A percentile compares a stretch with the other conserved stretches of the same genome.
These are phyloP conservation scores for Antechinus flavipes DNA, from an alignment of 2,113 vertebrate genomes.

Conservation along the genomic window DNA sequence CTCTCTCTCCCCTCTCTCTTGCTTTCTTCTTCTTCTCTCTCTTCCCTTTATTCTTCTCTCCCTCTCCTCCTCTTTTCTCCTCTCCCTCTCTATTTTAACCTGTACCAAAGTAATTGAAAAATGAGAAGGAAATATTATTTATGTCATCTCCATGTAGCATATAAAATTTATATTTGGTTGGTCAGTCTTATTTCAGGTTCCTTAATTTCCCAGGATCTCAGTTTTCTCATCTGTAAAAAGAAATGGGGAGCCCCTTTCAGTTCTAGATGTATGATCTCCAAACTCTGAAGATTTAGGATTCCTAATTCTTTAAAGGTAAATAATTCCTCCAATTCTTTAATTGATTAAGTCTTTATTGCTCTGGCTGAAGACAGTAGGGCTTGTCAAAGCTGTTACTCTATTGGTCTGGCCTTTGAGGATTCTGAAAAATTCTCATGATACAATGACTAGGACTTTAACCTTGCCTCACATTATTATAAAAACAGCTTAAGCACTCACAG, in stretches of 20 bases:
- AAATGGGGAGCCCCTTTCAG: neutral
- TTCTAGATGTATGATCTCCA: neutral
- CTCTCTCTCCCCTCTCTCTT: too few relatives aligned
- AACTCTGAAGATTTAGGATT: neutral
- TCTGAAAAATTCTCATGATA: neutral
- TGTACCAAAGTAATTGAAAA: neutral
- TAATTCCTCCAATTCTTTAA: neutral
- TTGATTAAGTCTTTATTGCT: neutral
- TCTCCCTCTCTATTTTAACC: too few relatives aligned
- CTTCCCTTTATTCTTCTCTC: too few relatives aligned
- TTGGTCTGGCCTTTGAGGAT: neutral
- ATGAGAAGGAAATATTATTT: neutral
- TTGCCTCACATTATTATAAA: neutral
- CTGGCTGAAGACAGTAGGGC: neutral
- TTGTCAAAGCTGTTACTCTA: neutral
- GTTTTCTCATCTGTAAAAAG: neutral
- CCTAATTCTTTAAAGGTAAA: neutral
- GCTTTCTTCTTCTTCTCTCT: too few relatives aligned
- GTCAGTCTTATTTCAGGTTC: neutral
- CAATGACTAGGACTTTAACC: neutral
- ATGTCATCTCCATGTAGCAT: neutral
- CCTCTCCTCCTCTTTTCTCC: too few relatives aligned
- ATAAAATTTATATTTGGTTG: neutral
- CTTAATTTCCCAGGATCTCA: neutral
- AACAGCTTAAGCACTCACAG: neutral